Evolutionary conservation across 2,888 invertebrate species (phyloP), one percentile per base, ranked within the genome.

Genomic region (Hoplodrina ambigua): DNA sequence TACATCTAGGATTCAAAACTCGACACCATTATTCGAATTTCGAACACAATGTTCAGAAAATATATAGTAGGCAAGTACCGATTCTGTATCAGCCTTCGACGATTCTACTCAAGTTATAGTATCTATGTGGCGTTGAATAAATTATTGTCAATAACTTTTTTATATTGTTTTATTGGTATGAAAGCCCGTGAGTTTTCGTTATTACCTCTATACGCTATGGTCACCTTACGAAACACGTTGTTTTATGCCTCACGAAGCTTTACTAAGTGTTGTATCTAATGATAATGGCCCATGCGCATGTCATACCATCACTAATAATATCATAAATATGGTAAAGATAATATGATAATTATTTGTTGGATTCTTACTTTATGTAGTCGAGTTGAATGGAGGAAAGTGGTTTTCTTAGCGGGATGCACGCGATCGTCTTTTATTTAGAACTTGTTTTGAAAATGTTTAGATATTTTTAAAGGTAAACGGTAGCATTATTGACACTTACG

Each of bases 151-250:
- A 92, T 94, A 91, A 89, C 88, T 88, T 92, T 93, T 80, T 93
- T 94, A 94, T 94, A 94, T 94, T 94, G 93, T 95, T 94, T 94
- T 95, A 94, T 94, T 92, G 90, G 89, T 92, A 90, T 85, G 91
- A 93, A 93, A 92, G 92, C 88, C 89, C 88, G 90, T 89, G 91
- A 92, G 92, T 88, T 90, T 92, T 86, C 77, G 86, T 88, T 90
- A 90, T 91, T 89, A 90, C 87, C 87, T 87, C 88, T 88, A 88
- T 89, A 91, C 13, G 13, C 86, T 86, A 84, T 83, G 81, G 87
- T 81, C 83, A 85, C 80, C 86, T 83, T 85, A 88, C 83, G 93
- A 90, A 93, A 93, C 78, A 81, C 65, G 79, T 72, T 76, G 85
- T 81, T 83, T 84, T 87, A 88, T 90, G 84, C 86, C 81, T 74